Evolutionary conservation across 2,113 vertebrate species (phyloP).

Genomic region (Boulengeromyrus knoepffleri): DNA sequence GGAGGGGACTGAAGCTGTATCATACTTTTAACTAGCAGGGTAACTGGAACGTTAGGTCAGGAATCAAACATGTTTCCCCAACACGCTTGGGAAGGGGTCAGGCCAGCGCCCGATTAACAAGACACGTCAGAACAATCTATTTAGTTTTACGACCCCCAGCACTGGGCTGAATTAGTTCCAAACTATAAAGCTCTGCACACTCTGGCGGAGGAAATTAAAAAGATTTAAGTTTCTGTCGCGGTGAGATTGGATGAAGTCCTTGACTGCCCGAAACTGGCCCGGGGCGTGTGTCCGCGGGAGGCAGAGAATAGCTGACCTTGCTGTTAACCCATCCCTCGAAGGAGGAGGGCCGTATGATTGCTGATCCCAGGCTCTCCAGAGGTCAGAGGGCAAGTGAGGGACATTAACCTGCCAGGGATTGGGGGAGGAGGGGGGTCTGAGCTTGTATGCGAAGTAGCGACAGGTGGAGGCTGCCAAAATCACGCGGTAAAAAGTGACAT

Average conservation of each 20-base stretch:
- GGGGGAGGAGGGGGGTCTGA: neutral
- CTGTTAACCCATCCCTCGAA: conserved; percentile 23
- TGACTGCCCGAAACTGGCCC: conserved; percentile 41
- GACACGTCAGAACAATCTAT: conserved; percentile 40
- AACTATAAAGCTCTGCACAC: conserved; percentile 51
- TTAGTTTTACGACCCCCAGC: conserved; percentile 46
- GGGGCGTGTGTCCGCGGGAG: conserved; percentile 34
- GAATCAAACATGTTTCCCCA: neutral
- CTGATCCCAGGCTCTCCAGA: conserved; percentile 16
- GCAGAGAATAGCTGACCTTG: conserved; percentile 12
- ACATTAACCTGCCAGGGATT: conserved; percentile 26
- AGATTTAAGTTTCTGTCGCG: conserved; percentile 34
- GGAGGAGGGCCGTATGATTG: conserved; percentile 17
- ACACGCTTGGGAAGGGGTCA: neutral
- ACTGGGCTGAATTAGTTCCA: conserved; percentile 50
- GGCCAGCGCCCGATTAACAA: conserved; percentile 32
- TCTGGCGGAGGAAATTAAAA: conserved; percentile 36
- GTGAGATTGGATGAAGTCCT: conserved; percentile 49
- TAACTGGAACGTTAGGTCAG: neutral
- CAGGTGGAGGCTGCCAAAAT: conserved; percentile 13
- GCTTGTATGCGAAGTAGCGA: conserved; percentile 18
- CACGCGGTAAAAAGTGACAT: neutral
- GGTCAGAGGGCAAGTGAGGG: conserved; percentile 31
- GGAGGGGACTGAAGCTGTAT: neutral
- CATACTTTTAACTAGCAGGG: neutral